phyloP scores from a whole-genome alignment of 2,888 invertebrate species.

The Noctua comes region DNA sequence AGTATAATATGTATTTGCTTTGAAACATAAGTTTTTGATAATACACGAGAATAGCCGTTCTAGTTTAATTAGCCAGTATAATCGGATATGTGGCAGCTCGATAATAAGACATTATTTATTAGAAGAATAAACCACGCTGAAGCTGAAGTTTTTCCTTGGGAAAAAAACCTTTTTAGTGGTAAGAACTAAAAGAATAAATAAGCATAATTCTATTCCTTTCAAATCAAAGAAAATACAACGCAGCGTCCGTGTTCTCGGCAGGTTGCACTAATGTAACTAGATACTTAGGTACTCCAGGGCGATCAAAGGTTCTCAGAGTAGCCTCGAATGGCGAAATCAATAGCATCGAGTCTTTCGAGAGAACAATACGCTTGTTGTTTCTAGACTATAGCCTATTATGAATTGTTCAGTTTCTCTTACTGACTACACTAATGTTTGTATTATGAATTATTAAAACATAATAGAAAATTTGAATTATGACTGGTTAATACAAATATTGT shows the following conservation, averaged over 20 bases:
- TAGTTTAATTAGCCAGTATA: conserved; percentile 22
- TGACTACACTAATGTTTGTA: conserved; percentile 4
- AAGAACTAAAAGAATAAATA: background rate
- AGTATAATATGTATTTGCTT: conserved; percentile 29
- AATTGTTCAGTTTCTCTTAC: conserved; percentile 12
- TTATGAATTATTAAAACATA: background rate
- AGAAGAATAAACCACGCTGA: background rate
- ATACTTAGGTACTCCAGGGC: background rate
- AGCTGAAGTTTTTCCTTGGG: background rate
- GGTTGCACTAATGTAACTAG: conserved; percentile 19
- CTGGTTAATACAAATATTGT: background rate
- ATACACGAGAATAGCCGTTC: background rate
- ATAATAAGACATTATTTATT: background rate
- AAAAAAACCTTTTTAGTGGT: background rate
- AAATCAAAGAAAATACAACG: background rate
- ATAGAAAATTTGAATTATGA: background rate
- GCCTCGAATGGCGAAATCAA: conserved; percentile 27
- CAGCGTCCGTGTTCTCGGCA: background rate
- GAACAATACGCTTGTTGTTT: conserved; percentile 29
- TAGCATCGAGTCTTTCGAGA: conserved; percentile 10
- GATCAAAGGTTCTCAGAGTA: conserved; percentile 21
- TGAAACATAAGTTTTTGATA: conserved; percentile 25
- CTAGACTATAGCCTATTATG: conserved; percentile 13
- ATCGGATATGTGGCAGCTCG: background rate
- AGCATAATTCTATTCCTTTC: background rate